phyloP scores from a whole-genome alignment of 2,113 vertebrate genomes.

The Notiomystis cincta region DNA sequence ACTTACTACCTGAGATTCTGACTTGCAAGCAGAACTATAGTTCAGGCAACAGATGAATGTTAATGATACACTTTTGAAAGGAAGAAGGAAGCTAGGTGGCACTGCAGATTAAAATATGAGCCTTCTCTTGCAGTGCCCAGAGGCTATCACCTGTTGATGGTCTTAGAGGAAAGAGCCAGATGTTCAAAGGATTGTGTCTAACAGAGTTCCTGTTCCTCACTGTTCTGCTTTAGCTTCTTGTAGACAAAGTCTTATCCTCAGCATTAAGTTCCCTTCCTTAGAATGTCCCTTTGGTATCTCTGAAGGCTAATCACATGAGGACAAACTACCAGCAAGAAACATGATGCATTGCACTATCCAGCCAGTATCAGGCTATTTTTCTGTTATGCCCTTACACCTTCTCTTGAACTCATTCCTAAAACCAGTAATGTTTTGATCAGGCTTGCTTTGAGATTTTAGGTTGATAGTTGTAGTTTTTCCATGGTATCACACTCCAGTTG shows the following conservation, averaged over 20 bases:
- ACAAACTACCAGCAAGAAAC: background rate
- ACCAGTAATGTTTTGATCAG: background rate
- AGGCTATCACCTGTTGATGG: background rate
- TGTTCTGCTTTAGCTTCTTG: background rate
- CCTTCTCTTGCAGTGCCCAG: background rate
- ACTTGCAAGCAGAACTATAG: background rate
- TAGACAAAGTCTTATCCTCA: background rate
- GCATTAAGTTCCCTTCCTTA: background rate
- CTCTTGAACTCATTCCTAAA: background rate
- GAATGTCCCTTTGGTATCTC: background rate
- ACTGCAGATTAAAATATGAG: slow-evolving; percentile 8
- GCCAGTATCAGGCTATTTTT: background rate
- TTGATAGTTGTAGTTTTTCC: background rate
- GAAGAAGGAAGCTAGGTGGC: slow-evolving; percentile 41
- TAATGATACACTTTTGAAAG: background rate
- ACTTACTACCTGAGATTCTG: background rate
- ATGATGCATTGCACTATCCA: background rate
- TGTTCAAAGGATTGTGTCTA: background rate
- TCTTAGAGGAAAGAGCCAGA: background rate
- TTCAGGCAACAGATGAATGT: background rate
- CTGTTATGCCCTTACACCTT: background rate
- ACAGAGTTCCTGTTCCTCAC: background rate
- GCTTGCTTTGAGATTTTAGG: background rate
- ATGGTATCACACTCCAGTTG: background rate
- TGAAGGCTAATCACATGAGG: background rate